A percentile compares a stretch with the other conserved stretches of the same genome.
Evolutionary conservation across 1,140 invertebrate genomes (phyloP).

Genomic region (Panulirus ornatus): DNA sequence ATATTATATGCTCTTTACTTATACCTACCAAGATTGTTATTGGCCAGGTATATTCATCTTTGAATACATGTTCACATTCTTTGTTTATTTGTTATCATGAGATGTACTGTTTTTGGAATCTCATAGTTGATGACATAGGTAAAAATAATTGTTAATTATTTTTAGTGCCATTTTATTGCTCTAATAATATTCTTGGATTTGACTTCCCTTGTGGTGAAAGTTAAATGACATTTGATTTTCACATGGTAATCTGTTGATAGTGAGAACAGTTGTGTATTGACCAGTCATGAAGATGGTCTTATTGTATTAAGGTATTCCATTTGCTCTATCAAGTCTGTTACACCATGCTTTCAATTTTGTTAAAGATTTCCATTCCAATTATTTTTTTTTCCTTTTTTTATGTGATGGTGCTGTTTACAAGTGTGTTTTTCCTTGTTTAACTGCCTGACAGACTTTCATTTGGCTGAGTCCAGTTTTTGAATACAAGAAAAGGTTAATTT

Average conservation of each 20-base stretch:
- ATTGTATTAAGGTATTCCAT: not conserved
- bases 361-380: not conserved
- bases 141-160: not conserved
- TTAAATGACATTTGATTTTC: not conserved
- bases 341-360: not conserved
- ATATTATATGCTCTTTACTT: not conserved
- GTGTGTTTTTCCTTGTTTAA: no score
- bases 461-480: no score
- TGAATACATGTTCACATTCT: not conserved
- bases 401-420: no score
- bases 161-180: conserved; percentile 1
- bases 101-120: not conserved
- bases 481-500: no score
- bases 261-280: not conserved
- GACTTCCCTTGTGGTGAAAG: not conserved
- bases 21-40: not conserved
- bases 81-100: not conserved
- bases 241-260: not conserved
- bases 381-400: no score
- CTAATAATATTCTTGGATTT: not conserved
- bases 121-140: not conserved
- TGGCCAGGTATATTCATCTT: not conserved
- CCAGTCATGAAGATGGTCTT: not conserved
- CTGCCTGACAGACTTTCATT: no score
- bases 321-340: not conserved